These are phyloP conservation scores for Chrysopa pallens DNA, from an alignment of 1,140 invertebrate genomes.

Conservation along the genomic window DNA sequence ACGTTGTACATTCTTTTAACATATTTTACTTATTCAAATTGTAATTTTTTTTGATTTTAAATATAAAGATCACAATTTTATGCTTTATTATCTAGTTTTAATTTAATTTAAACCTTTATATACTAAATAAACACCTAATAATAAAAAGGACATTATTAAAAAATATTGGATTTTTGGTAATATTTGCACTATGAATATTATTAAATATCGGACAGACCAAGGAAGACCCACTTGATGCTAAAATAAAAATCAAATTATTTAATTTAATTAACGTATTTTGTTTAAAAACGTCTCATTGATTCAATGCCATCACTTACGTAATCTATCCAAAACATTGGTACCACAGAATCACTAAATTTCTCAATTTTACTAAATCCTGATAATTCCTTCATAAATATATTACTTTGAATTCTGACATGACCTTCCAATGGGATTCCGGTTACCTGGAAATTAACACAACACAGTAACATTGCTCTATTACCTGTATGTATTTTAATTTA, in stretches of 20 bases:
- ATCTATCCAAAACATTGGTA: conserved; percentile 43
- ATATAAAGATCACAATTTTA: background rate
- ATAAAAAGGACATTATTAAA: background rate
- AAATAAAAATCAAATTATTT: conserved; percentile 15
- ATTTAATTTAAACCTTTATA: no score
- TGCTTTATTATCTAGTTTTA: background rate
- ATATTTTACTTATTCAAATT: background rate
- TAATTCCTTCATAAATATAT: conserved; percentile 28
- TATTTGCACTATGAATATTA: conserved; percentile 28
- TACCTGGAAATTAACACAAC: conserved; percentile 23
- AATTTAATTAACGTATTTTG: conserved; percentile 1
- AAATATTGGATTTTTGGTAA: conserved; percentile 16
- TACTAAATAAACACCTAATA: background rate
- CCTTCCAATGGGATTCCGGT: conserved; percentile 34
- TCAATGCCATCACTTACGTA: conserved; percentile 35
- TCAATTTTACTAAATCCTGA: conserved; percentile 24
- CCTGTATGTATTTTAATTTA: background rate
- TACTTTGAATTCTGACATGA: conserved; percentile 35
- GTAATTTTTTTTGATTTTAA: background rate
- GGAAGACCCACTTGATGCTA: conserved; percentile 40
- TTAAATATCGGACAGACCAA: conserved; percentile 22
- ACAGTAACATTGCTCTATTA: background rate
- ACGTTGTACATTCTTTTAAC: background rate
- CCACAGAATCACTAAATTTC: conserved; percentile 28
- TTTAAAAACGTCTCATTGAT: conserved; percentile 1